These are phyloP conservation scores for Octopus bimaculoides DNA, from an alignment of 1,140 invertebrate species.

Conservation along the genomic window DNA sequence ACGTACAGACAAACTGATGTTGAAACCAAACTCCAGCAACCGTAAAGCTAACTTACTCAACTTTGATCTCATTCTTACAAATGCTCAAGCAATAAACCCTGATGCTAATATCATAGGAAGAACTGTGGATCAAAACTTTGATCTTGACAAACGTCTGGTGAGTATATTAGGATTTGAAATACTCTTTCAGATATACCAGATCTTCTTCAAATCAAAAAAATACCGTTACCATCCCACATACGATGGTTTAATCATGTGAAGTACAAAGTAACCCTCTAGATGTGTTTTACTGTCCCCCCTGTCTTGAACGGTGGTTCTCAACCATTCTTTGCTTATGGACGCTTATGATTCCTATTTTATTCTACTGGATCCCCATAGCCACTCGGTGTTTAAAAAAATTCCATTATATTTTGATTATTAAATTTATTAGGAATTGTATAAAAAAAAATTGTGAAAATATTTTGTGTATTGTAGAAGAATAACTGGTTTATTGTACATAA, in stretches of 20 bases:
- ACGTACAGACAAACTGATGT: slow-evolving; percentile 77
- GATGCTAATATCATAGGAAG: slow-evolving; percentile 90
- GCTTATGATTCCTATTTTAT: no score
- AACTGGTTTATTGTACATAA: no score
- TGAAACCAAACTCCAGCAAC: slow-evolving; percentile 60
- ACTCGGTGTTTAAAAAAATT: no score
- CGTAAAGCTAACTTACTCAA: slow-evolving; percentile 84
- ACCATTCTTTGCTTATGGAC: no score
- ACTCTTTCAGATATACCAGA: no score
- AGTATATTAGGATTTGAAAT: slow-evolving; percentile 15
- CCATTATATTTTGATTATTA: no score
- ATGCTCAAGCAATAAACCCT: slow-evolving; percentile 84
- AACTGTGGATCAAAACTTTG: slow-evolving; percentile 82
- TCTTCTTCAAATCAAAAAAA: background rate
- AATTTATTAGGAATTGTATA: no score
- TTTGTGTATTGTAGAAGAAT: no score
- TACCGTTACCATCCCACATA: background rate
- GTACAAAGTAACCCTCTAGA: background rate
- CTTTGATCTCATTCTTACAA: slow-evolving; percentile 81
- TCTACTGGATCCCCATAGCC: no score
- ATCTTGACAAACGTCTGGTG: slow-evolving; percentile 78
- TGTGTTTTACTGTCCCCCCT: background rate
- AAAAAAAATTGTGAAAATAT: no score
- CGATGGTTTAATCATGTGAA: background rate
- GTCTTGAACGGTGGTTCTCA: background rate